A percentile compares a stretch with the other conserved stretches of the same genome.
Conservation (phyloP, 2,797 vertebrate genomes). For the Centroberyx gerrardi region DNA sequence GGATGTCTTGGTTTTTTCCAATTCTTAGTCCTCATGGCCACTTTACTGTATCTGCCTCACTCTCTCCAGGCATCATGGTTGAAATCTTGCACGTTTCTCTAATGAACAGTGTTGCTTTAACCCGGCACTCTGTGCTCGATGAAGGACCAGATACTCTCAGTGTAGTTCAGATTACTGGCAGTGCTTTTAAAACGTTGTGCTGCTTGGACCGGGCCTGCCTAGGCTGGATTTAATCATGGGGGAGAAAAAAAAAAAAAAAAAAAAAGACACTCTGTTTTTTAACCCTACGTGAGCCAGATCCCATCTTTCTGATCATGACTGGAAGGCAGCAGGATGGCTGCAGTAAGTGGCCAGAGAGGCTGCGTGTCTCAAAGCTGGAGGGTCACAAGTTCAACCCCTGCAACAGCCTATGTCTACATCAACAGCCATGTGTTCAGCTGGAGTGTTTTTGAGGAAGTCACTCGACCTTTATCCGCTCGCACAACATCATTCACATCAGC, state of each 20-base stretch:
- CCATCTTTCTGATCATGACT: conserved; percentile 27
- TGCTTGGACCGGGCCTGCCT: background rate
- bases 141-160: no score
- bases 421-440: conserved; percentile 29
- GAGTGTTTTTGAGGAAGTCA: background rate
- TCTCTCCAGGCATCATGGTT: no score
- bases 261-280: conserved; percentile 9
- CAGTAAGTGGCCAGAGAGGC: no score
- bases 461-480: conserved; percentile 11
- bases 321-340: background rate
- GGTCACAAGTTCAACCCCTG: conserved; percentile 48
- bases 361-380: conserved; percentile 5
- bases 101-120: background rate
- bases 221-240: conserved; percentile 33
- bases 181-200: background rate
- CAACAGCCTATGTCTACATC: conserved; percentile 33
- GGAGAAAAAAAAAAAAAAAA: background rate
- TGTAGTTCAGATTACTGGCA: background rate
- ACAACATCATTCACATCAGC: background rate
- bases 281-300: conserved; percentile 21
- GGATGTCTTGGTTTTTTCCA: background rate
- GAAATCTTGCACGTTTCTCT: background rate
- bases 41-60: no score
- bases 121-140: no score
- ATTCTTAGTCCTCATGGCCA: background rate